Base-by-base conservation (phyloP, 2,888 invertebrate genomes). In the Thelaira solivaga region DNA sequence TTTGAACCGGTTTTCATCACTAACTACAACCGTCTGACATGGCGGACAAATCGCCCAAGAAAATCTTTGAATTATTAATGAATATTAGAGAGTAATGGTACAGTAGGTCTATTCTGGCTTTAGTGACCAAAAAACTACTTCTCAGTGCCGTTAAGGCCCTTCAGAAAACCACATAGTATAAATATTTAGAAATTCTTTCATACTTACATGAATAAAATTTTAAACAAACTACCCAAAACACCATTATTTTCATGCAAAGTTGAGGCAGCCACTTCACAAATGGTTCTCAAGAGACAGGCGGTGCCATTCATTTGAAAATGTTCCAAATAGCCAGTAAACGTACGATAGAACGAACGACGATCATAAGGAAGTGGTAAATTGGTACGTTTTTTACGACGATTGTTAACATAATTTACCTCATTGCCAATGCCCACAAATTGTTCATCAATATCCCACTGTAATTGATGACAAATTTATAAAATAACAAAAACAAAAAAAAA, bases 181-280 rank as follows among this genome's bases (percentile, higher is more conserved):
- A 7, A 1, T 6, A 5, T 39, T 1, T 34, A 34, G 11, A 0
- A 7, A 18, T 4, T 4, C 55, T n/a, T 7, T 18, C 43, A 61
- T 82, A 90, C 91, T 92, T 89, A 94, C 94, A 93, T 92, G 76
- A 94, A 91, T 74, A 94, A 84, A 36, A 93, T 90, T 84, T 93
- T 92, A 36, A 94, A 88, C 77, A 94, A 86, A 85, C 92, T 92
- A 24, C 94, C 92, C 65, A 94, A 83, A 41, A 94, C 88, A n/a
- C 94, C 94, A 85, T 92, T 92, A 83, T 91, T 83, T 29, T 69
- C 83, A 67, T 86, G 84, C 65, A 88, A 53, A 13, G 68, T 59
- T 1, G 85, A 84, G 39, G 83, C 90, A 57, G 92, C 90, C 71
- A 91, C 91, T 86, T 94, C 93, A 83, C 94, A 94, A 84, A 94